Percentiles rank a stretch among this genome's conserved stretches.
Evolutionary conservation across 1,140 invertebrate genomes (phyloP).

Genomic region (Metaphire vulgaris): DNA sequence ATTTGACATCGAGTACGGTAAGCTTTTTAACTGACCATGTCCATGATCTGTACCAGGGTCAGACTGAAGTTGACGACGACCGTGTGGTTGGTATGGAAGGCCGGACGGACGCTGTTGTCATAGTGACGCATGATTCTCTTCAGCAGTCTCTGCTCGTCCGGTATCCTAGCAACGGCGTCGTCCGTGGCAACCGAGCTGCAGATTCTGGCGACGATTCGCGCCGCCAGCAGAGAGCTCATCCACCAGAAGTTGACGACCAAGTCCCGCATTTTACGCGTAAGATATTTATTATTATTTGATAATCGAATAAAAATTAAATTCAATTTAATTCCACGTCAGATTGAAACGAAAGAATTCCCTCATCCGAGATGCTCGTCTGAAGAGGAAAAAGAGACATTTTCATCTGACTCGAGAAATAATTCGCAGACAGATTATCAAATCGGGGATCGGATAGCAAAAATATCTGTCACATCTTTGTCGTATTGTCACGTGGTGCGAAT

Average conservation of each 20-base stretch:
- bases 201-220: neutral
- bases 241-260: neutral
- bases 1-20: no score
- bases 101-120: conserved; percentile 37
- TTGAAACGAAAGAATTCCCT: no score
- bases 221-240: neutral
- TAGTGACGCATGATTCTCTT: conserved; percentile 35
- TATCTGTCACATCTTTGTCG: no score
- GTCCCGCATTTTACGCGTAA: no score
- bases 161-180: neutral
- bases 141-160: conserved; percentile 35
- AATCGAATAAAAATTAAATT: neutral
- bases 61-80: conserved; percentile 40
- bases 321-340: no score
- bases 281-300: neutral
- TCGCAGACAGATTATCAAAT: no score
- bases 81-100: conserved; percentile 34
- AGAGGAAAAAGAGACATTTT: no score
- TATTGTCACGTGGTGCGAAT: no score
- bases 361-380: no score
- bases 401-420: no score
- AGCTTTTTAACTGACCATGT: conserved; percentile 45
- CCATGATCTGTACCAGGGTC: conserved; percentile 42
- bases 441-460: no score
- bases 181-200: neutral